phyloP scores from a whole-genome alignment of 2,113 vertebrate species.

The Lagopus muta region DNA sequence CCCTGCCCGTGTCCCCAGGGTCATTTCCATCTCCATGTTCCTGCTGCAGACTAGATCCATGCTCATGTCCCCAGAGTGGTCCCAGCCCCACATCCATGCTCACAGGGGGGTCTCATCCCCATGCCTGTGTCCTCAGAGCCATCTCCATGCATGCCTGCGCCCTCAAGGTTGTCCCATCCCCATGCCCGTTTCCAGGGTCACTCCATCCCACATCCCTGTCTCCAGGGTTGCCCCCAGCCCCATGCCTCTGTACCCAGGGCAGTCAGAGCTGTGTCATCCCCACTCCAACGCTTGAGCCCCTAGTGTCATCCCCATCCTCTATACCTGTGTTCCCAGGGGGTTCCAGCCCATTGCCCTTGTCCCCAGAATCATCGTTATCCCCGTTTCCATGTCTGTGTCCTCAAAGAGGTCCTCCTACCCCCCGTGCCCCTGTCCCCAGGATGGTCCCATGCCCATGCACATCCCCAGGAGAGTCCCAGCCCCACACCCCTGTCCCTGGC shows the following conservation, averaged over 20 bases:
- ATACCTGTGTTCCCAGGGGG: too few species aligned
- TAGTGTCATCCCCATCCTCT: neutral
- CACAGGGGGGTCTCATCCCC: neutral
- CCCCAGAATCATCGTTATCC: too few species aligned
- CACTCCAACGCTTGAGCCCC: neutral
- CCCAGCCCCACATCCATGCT: too few species aligned
- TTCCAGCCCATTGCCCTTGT: neutral
- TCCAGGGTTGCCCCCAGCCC: neutral
- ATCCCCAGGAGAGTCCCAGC: too few species aligned
- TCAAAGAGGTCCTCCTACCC: fast-evolving
- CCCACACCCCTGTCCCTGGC: neutral
- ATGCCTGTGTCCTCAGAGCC: neutral
- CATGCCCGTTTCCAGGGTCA: too few species aligned
- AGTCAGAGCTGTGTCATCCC: neutral
- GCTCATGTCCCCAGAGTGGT: neutral
- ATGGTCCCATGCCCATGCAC: neutral
- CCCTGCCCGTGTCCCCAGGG: too few species aligned
- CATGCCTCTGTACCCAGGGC: neutral
- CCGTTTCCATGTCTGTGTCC: fast-evolving
- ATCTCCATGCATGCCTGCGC: fast-evolving
- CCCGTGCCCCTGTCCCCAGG: too few species aligned
- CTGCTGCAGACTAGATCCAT: too few species aligned
- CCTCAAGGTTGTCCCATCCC: too few species aligned
- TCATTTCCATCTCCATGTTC: neutral
- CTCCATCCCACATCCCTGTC: neutral